Evolutionary conservation across 37 sponge, comb jelly and placozoan species (phyloP).

Genomic region (Crambe crambe): DNA sequence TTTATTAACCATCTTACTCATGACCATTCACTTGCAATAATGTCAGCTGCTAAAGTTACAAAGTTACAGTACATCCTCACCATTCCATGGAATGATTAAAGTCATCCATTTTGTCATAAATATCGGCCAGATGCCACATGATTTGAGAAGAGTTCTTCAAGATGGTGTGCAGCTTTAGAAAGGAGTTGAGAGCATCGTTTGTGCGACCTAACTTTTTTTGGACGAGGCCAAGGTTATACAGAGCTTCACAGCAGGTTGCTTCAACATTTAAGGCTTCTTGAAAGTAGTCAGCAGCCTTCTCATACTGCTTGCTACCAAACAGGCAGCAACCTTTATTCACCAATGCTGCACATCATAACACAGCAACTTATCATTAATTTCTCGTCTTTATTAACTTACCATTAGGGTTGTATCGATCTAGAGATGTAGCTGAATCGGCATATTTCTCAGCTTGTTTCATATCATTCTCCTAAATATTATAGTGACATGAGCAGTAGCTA

Average conservation of each 20-base stretch:
- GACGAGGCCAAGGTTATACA: slow-evolving; percentile 89
- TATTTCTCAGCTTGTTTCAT: slow-evolving; percentile 83
- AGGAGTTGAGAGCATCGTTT: slow-evolving; percentile 78
- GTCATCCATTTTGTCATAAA: slow-evolving; percentile 86
- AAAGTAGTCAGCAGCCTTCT: slow-evolving; percentile 80
- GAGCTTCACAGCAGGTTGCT: slow-evolving; percentile 88
- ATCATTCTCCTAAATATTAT: slow-evolving; percentile 69
- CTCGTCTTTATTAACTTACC: slow-evolving; percentile 62
- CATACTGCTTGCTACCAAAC: slow-evolving; percentile 63
- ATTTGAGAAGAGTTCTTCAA: slow-evolving; percentile 80
- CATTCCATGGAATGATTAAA: slow-evolving; percentile 73
- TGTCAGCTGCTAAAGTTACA: neutral
- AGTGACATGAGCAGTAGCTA: neutral
- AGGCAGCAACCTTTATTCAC: slow-evolving; percentile 95
- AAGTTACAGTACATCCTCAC: slow-evolving; percentile 32
- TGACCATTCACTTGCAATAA: neutral
- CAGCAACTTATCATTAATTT: too few species aligned
- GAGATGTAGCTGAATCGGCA: slow-evolving; percentile 82
- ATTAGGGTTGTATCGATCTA: slow-evolving; percentile 89
- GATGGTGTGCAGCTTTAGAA: slow-evolving; percentile 89
- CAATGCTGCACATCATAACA: slow-evolving; percentile 70
- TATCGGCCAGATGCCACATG: slow-evolving; percentile 86
- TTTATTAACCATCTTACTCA: neutral
- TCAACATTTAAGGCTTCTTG: slow-evolving; percentile 93
- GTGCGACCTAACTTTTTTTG: slow-evolving; percentile 70